These are phyloP conservation scores for Anneissia japonica DNA, from an alignment of 35 echinoderm and acorn worm genomes.

Conservation along the genomic window DNA sequence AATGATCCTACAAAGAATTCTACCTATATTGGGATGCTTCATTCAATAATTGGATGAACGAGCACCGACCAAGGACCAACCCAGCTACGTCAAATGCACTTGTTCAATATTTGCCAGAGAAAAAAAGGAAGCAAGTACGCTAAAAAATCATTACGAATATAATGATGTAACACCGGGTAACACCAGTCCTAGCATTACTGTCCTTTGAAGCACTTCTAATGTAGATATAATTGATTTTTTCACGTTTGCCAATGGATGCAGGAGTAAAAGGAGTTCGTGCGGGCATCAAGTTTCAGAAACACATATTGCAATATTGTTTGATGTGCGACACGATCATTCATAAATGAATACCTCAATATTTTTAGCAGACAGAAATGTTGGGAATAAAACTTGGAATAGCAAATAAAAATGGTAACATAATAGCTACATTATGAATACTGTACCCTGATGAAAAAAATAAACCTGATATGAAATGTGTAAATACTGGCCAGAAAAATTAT, in stretches of 20 bases:
- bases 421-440: neutral
- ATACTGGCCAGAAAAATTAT: neutral
- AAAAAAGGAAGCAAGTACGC: neutral
- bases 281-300: neutral
- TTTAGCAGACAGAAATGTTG: neutral
- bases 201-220: neutral
- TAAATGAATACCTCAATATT: too few relatives aligned
- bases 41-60: neutral
- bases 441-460: neutral
- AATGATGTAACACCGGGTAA: neutral
- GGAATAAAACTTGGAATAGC: neutral
- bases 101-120: neutral
- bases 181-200: neutral
- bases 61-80: neutral
- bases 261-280: neutral
- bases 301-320: neutral
- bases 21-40: neutral
- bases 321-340: too few relatives aligned
- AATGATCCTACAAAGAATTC: neutral
- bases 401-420: neutral
- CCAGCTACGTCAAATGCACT: neutral
- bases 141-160: neutral
- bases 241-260: neutral
- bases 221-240: neutral
- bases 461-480: neutral